Conservation (phyloP, 2,888 invertebrate species). For the Agrochola lota region DNA sequence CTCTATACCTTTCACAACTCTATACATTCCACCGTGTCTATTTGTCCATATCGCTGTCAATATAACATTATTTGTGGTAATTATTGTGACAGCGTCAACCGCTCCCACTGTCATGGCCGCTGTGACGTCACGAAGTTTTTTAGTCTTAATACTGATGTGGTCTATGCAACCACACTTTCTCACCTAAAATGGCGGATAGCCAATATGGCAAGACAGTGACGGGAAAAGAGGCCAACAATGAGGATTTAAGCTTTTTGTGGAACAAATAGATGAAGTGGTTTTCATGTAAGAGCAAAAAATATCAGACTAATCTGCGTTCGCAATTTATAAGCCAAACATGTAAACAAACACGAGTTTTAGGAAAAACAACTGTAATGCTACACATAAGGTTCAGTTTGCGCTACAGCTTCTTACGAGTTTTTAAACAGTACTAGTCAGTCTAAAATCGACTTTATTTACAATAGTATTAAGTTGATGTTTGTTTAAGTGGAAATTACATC, state of each 20-base stretch:
- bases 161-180: constrained; percentile 17
- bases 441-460: too few relatives aligned
- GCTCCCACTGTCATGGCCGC: constrained; percentile 64
- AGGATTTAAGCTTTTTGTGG: background rate
- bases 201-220: background rate
- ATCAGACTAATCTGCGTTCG: too few relatives aligned
- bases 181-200: background rate
- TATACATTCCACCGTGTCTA: constrained; percentile 56
- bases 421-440: too few relatives aligned
- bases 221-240: too few relatives aligned
- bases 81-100: constrained; percentile 81
- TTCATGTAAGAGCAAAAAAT: background rate
- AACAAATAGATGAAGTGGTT: background rate
- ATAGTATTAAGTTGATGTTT: too few relatives aligned
- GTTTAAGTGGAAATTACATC: too few relatives aligned
- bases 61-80: constrained; percentile 79
- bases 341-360: too few relatives aligned
- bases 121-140: constrained; percentile 48
- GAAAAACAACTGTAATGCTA: too few relatives aligned
- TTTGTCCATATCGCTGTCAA: constrained; percentile 77
- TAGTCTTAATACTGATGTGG: constrained; percentile 2
- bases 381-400: too few relatives aligned
- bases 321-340: too few relatives aligned
- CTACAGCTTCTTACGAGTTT: too few relatives aligned
- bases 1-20: constrained; percentile 56